Evolutionary conservation across 2,113 vertebrate species (phyloP).

Genomic region (Poecile atricapillus): DNA sequence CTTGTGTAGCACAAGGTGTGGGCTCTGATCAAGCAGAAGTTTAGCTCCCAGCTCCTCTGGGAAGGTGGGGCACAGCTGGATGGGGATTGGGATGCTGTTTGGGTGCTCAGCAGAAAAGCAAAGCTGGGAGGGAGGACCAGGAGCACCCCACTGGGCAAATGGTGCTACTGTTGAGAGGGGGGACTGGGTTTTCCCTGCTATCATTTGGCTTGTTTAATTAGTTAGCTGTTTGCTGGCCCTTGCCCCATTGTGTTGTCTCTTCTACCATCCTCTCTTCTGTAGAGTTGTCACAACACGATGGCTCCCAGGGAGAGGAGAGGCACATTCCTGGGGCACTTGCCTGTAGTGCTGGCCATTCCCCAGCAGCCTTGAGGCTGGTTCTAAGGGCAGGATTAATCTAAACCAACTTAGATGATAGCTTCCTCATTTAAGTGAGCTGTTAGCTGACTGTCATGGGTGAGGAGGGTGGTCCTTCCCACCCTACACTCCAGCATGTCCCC

Average conservation of each 20-base stretch:
- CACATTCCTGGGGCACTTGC: neutral
- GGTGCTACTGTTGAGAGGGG: neutral
- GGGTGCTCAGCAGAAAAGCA: fast-evolving
- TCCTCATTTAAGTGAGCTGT: neutral
- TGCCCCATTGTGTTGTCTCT: neutral
- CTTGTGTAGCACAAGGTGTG: neutral
- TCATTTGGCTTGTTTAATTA: neutral
- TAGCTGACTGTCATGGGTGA: neutral
- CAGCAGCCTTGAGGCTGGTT: neutral
- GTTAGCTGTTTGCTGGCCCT: neutral
- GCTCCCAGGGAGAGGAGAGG: neutral
- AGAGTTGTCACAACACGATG: fast-evolving
- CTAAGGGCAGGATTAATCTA: neutral
- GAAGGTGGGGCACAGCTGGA: neutral
- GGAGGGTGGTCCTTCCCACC: neutral
- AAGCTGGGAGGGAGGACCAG: neutral
- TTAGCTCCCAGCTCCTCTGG: neutral
- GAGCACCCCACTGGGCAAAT: neutral
- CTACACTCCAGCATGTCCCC: fast-evolving
- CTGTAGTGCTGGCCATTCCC: neutral
- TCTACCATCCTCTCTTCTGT: neutral
- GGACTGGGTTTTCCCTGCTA: neutral
- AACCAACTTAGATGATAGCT: neutral
- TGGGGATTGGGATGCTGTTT: neutral
- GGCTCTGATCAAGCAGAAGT: neutral